phyloP scores from a whole-genome alignment of 2,888 invertebrate genomes.

The Cephus spinipes region DNA sequence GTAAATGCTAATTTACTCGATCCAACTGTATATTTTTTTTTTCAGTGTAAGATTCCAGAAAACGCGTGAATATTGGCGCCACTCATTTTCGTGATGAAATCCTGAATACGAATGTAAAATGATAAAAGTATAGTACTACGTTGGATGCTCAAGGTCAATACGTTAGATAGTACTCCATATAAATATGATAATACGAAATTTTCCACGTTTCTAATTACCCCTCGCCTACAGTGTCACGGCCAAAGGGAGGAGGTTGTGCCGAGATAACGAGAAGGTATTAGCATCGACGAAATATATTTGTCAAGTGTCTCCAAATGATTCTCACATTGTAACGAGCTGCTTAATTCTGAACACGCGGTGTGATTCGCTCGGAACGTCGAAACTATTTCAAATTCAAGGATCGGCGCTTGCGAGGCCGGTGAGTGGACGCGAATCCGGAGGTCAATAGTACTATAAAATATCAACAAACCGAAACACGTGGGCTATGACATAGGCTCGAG shows the following conservation, averaged over 20 bases:
- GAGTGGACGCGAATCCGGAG: constrained; percentile 8
- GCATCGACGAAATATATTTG: background rate
- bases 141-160: background rate
- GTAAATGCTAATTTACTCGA: no score
- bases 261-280: background rate
- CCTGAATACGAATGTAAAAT: background rate
- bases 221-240: background rate
- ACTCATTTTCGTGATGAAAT: background rate
- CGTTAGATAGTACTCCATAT: background rate
- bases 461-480: constrained; percentile 23
- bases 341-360: constrained; percentile 45
- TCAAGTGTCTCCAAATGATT: constrained; percentile 18
- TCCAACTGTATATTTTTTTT: no score
- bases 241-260: no score
- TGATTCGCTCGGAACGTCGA: constrained; percentile 31
- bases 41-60: background rate
- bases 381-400: constrained; percentile 54
- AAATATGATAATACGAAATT: background rate
- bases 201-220: background rate
- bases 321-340: constrained; percentile 26
- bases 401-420: constrained; percentile 19
- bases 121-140: background rate
- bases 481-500: constrained; percentile 11
- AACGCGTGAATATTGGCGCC: background rate
- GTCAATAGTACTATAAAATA: constrained; percentile 28